phyloP scores from a whole-genome alignment of 2,888 invertebrate genomes.

The Tiliacea aurago region DNA sequence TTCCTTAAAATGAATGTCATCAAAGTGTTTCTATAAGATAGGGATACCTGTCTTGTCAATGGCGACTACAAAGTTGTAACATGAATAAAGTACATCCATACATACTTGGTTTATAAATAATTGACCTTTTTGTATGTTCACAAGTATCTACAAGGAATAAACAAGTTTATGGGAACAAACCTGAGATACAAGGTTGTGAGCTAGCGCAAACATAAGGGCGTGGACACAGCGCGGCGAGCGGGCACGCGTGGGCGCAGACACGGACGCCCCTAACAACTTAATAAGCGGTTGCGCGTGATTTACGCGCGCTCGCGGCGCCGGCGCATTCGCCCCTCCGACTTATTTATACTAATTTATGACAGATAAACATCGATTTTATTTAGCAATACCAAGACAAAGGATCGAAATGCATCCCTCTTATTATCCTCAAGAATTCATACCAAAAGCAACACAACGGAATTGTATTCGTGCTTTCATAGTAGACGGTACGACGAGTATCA shows the following conservation, averaged over 20 bases:
- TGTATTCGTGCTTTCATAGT: slow-evolving; percentile 34
- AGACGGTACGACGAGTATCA: slow-evolving; percentile 50
- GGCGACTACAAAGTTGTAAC: slow-evolving; percentile 22
- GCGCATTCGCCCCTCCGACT: slow-evolving; percentile 81
- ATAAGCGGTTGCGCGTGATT: slow-evolving; percentile 89
- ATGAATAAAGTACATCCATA: slow-evolving; percentile 15
- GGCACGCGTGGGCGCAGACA: slow-evolving; percentile 87
- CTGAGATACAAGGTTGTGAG: slow-evolving; percentile 74
- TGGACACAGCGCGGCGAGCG: slow-evolving; percentile 77
- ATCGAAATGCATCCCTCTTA: slow-evolving; percentile 48
- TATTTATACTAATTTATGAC: slow-evolving; percentile 89
- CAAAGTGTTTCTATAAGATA: neutral
- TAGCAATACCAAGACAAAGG: slow-evolving; percentile 57
- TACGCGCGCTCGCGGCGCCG: slow-evolving; percentile 89
- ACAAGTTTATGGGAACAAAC: slow-evolving; percentile 57
- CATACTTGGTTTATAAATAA: slow-evolving; percentile 44
- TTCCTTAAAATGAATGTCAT: too few relatives aligned
- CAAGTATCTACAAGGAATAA: slow-evolving; percentile 55
- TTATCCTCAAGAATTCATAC: slow-evolving; percentile 44
- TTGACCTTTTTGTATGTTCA: slow-evolving; percentile 51
- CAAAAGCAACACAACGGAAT: slow-evolving; percentile 26
- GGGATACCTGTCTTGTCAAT: neutral
- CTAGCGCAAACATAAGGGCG: slow-evolving; percentile 86
- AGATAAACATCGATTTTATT: slow-evolving; percentile 85
- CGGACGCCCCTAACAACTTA: slow-evolving; percentile 89